These are phyloP conservation scores for Rallus crepitans DNA, from an alignment of 2,797 vertebrate genomes.

Conservation along the genomic window DNA sequence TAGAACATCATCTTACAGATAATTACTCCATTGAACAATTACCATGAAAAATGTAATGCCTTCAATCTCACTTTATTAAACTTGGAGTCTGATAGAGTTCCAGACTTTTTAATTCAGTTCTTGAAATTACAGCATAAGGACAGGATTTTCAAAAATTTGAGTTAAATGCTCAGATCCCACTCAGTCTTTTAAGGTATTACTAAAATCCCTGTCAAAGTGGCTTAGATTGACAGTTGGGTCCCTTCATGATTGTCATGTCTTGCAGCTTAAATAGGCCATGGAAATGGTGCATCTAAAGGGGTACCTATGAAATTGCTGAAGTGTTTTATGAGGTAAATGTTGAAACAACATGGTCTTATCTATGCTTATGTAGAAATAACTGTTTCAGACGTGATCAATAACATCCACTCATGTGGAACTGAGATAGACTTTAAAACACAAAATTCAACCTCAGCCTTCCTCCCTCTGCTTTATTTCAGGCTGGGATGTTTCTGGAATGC, in stretches of 20 bases:
- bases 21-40: neutral
- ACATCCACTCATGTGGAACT: neutral
- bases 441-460: conserved; percentile 46
- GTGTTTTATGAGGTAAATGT: neutral
- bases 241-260: neutral
- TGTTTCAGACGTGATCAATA: neutral
- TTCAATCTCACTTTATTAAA: neutral
- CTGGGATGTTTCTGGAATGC: neutral
- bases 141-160: neutral
- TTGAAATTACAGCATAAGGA: neutral
- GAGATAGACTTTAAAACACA: neutral
- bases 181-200: neutral
- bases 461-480: conserved; percentile 25
- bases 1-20: neutral
- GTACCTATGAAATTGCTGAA: neutral
- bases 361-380: neutral
- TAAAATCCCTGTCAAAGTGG: neutral
- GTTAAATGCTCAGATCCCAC: neutral
- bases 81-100: neutral
- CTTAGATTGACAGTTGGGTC: neutral
- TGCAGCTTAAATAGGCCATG: neutral
- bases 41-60: neutral
- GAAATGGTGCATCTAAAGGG: neutral
- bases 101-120: neutral
- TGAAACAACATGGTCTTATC: neutral